Evolutionary conservation across 2,888 invertebrate genomes (phyloP), one percentile per base, ranked within the genome.

Genomic region (Drosophila siamana): DNA sequence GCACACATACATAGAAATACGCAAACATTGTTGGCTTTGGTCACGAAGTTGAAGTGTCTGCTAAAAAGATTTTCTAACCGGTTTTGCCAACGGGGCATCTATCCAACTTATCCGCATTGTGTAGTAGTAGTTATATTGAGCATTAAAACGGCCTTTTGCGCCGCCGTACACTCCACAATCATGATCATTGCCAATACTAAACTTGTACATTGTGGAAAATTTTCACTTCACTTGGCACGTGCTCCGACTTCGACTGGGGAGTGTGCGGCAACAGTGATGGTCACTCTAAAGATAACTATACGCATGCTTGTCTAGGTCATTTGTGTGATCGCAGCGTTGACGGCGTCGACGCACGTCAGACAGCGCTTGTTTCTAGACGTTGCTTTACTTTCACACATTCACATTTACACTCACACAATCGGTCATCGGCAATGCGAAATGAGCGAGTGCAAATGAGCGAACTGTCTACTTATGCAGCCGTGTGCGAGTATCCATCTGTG

Each of bases 361-460:
- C 43, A 30, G n/a, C 26, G 40, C 51, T 40, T 9, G 51, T 19
- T 54, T 56, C 30, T 60, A 69, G 59, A 61, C 85, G 51, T 22
- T 54, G 56, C 26, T 57, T 70, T 61, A 63, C 85, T 80, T 83
- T 75, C 69, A 40, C 64, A 43, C 38, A 43, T 16, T 26, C 38
- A 44, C 40, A 41, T 8, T 38, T 65, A 56, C 56, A 36, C 24
- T 8, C 28, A 15, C 33, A 33, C 15, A 24, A 44, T 55, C 38
- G 11, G 33, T 57, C 36, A 38, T 8, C 47, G 16, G 8, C 61
- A 38, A 38, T 7, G 15, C 48, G 28, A 75, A 75, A 66, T 86
- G 82, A 86, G 85, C 82, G 85, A 72, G 87, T 84, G 82, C 87
- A 86, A 84, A 80, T 62, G 87, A 84, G 87, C 40, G 36, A 24